These are phyloP conservation scores for Phlogophora meticulosa DNA, from an alignment of 2,888 invertebrate species.

Conservation along the genomic window DNA sequence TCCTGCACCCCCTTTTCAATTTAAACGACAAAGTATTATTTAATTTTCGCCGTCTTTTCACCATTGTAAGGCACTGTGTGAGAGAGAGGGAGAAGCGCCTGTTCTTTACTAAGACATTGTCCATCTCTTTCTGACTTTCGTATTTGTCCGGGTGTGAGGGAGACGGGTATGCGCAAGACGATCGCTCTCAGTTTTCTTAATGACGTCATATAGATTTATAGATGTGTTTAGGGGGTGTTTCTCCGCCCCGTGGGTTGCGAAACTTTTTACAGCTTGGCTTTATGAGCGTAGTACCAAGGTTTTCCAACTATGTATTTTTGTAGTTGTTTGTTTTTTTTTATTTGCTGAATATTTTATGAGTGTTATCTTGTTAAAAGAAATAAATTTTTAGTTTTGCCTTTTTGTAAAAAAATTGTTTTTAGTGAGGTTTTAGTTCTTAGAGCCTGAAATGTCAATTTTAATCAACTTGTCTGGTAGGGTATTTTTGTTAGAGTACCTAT, in stretches of 20 bases:
- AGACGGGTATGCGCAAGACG: conserved; percentile 85
- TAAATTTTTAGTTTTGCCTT: conserved; percentile 17
- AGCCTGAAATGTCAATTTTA: background rate
- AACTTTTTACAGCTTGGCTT: conserved; percentile 81
- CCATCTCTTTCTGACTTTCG: conserved; percentile 73
- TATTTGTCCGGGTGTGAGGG: conserved; percentile 75
- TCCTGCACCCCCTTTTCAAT: conserved; percentile 82
- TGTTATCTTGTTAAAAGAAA: conserved; percentile 41
- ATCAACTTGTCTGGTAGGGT: too few relatives aligned
- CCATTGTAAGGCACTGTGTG: conserved; percentile 87
- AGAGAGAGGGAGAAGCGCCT: conserved; percentile 74
- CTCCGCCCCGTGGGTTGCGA: conserved; percentile 75
- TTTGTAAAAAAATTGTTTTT: background rate
- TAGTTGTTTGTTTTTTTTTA: conserved; percentile 46
- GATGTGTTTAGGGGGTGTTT: conserved; percentile 79
- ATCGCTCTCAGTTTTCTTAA: conserved; percentile 87
- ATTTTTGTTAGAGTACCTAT: too few relatives aligned
- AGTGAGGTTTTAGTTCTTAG: background rate
- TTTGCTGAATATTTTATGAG: conserved; percentile 24
- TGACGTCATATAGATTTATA: conserved; percentile 90
- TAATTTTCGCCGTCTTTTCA: conserved; percentile 90
- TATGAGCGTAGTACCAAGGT: conserved; percentile 81
- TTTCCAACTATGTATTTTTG: conserved; percentile 66
- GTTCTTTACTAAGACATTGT: conserved; percentile 83
- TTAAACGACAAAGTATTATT: conserved; percentile 91